Evolutionary conservation across 2,888 invertebrate genomes (phyloP).

Genomic region (Leucophenga maculata): DNA sequence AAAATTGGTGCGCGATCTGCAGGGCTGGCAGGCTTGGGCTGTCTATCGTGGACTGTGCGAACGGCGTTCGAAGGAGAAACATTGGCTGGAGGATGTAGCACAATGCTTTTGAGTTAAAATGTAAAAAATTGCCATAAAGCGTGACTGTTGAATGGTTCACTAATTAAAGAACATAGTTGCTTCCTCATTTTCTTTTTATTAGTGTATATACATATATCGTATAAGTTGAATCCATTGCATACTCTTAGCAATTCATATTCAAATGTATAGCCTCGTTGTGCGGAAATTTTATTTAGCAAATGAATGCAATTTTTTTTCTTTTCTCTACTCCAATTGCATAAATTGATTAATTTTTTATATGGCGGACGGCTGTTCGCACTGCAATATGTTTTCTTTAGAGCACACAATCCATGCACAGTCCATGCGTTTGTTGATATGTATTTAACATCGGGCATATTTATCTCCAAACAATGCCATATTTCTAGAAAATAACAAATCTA

Average conservation of each 20-base stretch:
- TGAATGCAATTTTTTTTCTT: too few species aligned
- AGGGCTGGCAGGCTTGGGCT: conserved; percentile 60
- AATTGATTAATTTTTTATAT: not conserved
- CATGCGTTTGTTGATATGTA: conserved; percentile 13
- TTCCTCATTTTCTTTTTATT: not conserved
- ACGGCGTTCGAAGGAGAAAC: not conserved
- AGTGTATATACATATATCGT: too few species aligned
- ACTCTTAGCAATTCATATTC: too few species aligned
- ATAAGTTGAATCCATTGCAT: too few species aligned
- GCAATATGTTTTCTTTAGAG: not conserved
- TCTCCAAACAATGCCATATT: not conserved
- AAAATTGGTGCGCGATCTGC: conserved; percentile 50
- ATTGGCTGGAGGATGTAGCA: not conserved
- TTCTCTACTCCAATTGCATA: too few species aligned
- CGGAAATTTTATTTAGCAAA: too few species aligned
- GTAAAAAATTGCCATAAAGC: conserved; percentile 2
- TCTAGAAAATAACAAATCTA: conserved; percentile 6
- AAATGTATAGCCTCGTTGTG: too few species aligned
- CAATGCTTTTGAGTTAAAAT: not conserved
- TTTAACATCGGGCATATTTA: conserved; percentile 10
- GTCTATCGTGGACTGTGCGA: conserved; percentile 45
- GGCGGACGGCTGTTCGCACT: not conserved
- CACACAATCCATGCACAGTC: not conserved
- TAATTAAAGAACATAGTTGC: not conserved
- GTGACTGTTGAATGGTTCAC: not conserved